Evolutionary conservation across 1,140 invertebrate genomes (phyloP), one percentile per base, ranked within the genome.

Genomic region (Brachionus manjavacas): DNA sequence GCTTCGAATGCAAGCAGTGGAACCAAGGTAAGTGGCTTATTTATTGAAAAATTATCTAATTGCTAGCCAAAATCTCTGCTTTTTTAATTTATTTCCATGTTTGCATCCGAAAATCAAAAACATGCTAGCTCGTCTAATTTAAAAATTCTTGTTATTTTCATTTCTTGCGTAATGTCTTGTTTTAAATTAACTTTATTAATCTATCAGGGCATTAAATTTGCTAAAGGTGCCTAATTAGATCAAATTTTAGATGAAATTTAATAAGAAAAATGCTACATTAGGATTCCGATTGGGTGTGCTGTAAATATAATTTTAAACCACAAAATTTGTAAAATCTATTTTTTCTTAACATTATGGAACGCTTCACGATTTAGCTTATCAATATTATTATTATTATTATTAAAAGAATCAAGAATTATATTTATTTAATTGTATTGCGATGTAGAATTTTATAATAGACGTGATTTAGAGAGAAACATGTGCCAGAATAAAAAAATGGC

Each of bases 1-100:
- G 79, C 79, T 20, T 81, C 79, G 20, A 81, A 81, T 64, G 52
- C 79, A 35, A 81, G 79, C 52, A 68, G 79, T 46, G 79, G 79
- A 20, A 81, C 79, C 6, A 60, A 68, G 79, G 79, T 81, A n/a
- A 64, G 79, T 68, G 14, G 16, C 20, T 64, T 25, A n/a, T 28
- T 35, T 70, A 35, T 35, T 35, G 31, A 6, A 35, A 35, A 35
- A 35, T 35, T 35, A 6, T 35, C 16, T 23, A 64, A 64, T 16
- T 35, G 31, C 31, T 35, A 35, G 31, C 31, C 31, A 35, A 35
- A 35, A 35, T 35, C 31, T 35, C 4, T 35, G 31, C 31, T 35
- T 35, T 35, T 35, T 35, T 35, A 60, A 60, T 60, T 60, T 60
- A 60, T 60, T 60, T 60, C 52, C 52, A 23, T 12, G 16, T 60